Conservation (phyloP, 2,888 invertebrate genomes). For the Parnassius mnemosyne region DNA sequence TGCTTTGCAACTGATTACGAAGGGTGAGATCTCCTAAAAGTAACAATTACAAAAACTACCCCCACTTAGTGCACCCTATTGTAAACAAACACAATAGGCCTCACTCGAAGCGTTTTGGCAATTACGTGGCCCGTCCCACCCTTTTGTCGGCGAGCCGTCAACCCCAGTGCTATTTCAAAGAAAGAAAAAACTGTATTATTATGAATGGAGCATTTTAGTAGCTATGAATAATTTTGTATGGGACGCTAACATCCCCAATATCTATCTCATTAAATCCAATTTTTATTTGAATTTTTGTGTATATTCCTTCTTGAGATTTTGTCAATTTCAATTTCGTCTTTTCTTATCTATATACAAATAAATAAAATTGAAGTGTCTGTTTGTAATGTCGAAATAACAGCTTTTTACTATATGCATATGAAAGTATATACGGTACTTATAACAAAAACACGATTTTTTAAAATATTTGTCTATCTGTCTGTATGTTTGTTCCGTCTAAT, state of each 20-base stretch:
- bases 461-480: too few species aligned
- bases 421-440: too few species aligned
- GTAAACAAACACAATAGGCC: constrained; percentile 75
- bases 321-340: too few species aligned
- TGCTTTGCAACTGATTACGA: constrained; percentile 56
- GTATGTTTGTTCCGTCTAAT: too few species aligned
- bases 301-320: constrained; percentile 19
- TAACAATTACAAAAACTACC: constrained; percentile 80
- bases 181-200: constrained; percentile 60
- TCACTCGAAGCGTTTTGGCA: constrained; percentile 79
- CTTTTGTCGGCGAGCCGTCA: constrained; percentile 76
- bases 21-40: constrained; percentile 59
- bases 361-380: too few species aligned
- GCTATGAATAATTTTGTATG: constrained; percentile 79
- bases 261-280: constrained; percentile 77
- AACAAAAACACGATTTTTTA: too few species aligned
- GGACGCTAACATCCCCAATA: constrained; percentile 72
- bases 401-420: too few species aligned
- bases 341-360: too few species aligned
- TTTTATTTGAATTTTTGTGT: constrained; percentile 36
- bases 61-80: constrained; percentile 78
- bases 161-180: constrained; percentile 60
- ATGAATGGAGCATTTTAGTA: constrained; percentile 76
- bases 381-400: too few species aligned
- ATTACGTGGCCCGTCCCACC: constrained; percentile 79